A percentile compares a stretch with the other conserved stretches of the same genome.
Conservation (phyloP, 2,797 vertebrate species). For the Pseudotriccus pelzelni region DNA sequence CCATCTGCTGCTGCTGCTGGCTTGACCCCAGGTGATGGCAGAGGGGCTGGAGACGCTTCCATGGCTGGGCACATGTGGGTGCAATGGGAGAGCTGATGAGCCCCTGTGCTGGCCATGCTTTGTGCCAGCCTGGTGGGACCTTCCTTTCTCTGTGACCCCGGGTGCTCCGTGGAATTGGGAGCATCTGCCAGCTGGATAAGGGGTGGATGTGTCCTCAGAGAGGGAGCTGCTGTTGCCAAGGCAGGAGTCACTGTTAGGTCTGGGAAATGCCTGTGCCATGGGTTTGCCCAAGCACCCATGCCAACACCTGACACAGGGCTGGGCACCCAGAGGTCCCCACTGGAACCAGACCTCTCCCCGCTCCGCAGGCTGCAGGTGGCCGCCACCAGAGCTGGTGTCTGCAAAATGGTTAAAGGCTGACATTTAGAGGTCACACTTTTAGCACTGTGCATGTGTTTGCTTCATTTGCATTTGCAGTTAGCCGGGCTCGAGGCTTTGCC, state of each 20-base stretch:
- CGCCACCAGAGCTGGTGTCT: neutral
- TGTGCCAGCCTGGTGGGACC: neutral
- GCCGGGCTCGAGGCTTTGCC: constrained; percentile 41
- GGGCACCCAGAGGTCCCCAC: fast-evolving
- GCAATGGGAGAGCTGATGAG: fast-evolving
- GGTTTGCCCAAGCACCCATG: neutral
- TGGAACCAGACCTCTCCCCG: neutral
- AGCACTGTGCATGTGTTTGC: constrained; percentile 45
- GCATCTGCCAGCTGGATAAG: neutral
- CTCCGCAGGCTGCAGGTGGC: neutral
- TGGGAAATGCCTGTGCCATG: neutral
- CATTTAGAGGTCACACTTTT: constrained; percentile 63
- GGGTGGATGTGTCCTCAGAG: neutral
- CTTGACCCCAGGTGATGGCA: fast-evolving
- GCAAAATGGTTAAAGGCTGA: constrained; percentile 40
- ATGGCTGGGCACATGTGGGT: fast-evolving
- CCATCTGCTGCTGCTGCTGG: neutral
- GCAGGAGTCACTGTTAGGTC: neutral
- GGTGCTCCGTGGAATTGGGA: neutral
- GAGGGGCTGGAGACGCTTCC: neutral
- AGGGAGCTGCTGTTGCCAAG: neutral
- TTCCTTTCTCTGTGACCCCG: neutral
- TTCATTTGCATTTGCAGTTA: constrained; percentile 62
- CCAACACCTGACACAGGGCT: neutral
- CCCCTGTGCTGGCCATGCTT: neutral